Conservation (phyloP, 2,113 vertebrate genomes). For the Ciconia stormi region DNA sequence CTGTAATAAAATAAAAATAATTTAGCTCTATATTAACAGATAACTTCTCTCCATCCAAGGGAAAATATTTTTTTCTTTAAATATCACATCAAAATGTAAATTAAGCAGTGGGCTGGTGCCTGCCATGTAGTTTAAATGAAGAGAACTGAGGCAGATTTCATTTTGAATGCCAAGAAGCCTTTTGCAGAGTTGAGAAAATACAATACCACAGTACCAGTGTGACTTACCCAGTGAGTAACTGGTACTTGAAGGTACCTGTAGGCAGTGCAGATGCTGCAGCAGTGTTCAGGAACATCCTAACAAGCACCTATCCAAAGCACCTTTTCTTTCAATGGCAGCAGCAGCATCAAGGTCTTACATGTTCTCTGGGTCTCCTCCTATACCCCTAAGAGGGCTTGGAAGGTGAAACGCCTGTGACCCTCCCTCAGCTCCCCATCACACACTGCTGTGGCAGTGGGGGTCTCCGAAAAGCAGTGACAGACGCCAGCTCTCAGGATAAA, state of each 20-base stretch:
- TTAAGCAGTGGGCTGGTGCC: constrained; percentile 19
- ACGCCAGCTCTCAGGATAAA: background rate
- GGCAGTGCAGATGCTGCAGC: background rate
- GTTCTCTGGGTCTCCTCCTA: background rate
- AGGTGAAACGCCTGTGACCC: background rate
- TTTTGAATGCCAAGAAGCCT: background rate
- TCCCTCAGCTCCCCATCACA: background rate
- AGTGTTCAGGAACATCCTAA: background rate
- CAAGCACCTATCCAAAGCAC: background rate
- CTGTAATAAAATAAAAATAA: constrained; percentile 5
- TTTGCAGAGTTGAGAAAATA: background rate
- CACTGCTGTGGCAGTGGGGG: background rate
- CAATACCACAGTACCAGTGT: background rate
- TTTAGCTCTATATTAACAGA: background rate
- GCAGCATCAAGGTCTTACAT: background rate
- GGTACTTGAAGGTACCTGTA: background rate
- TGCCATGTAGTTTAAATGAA: constrained; percentile 14
- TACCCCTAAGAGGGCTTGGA: background rate
- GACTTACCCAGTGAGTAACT: background rate
- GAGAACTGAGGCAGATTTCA: background rate
- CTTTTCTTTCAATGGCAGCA: background rate
- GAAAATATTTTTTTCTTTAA: constrained; percentile 7
- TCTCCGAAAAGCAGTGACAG: background rate
- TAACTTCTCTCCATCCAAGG: background rate
- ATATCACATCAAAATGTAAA: constrained; percentile 47